Conservation (phyloP, 2,797 vertebrate genomes). For the Phalloptychus januarius region DNA sequence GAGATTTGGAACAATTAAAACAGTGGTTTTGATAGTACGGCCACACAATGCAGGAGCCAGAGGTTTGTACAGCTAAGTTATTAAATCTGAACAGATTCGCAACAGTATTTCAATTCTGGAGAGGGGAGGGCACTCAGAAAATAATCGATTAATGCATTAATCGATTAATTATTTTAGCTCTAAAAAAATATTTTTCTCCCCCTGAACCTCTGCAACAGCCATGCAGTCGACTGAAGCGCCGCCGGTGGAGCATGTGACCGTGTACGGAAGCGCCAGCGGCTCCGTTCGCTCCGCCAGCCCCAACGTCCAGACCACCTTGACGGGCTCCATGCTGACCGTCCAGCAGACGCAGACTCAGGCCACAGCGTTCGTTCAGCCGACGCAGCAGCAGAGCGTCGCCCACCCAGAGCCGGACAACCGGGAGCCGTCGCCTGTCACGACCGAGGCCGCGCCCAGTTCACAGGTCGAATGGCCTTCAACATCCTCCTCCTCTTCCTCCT, state of each 20-base stretch:
- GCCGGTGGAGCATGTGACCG: slow-evolving; percentile 90
- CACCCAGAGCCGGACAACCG: slow-evolving; percentile 88
- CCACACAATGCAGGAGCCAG: too few relatives aligned
- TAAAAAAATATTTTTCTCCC: background rate
- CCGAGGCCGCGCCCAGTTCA: slow-evolving; percentile 89
- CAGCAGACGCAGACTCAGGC: slow-evolving; percentile 91
- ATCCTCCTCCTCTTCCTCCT: slow-evolving; percentile 89
- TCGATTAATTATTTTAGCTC: background rate
- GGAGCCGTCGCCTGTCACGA: slow-evolving; percentile 84
- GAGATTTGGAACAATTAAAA: too few relatives aligned
- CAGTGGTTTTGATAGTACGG: too few relatives aligned
- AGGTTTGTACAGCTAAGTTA: too few relatives aligned
- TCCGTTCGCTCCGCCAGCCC: slow-evolving; percentile 98
- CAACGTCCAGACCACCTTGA: slow-evolving; percentile 90
- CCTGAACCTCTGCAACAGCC: slow-evolving; percentile 68
- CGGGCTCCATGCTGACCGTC: slow-evolving; percentile 87
- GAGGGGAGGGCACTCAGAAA: too few relatives aligned
- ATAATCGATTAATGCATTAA: too few relatives aligned
- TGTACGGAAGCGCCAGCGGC: slow-evolving; percentile 93
- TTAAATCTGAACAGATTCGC: too few relatives aligned
- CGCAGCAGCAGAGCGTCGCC: slow-evolving; percentile 92
- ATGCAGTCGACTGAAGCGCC: slow-evolving; percentile 90
- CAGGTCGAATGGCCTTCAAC: slow-evolving; percentile 93
- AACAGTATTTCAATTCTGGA: too few relatives aligned
- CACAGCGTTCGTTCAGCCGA: slow-evolving; percentile 97